Evolutionary conservation across 2,113 vertebrate genomes (phyloP).

Genomic region (Scopus umbretta): DNA sequence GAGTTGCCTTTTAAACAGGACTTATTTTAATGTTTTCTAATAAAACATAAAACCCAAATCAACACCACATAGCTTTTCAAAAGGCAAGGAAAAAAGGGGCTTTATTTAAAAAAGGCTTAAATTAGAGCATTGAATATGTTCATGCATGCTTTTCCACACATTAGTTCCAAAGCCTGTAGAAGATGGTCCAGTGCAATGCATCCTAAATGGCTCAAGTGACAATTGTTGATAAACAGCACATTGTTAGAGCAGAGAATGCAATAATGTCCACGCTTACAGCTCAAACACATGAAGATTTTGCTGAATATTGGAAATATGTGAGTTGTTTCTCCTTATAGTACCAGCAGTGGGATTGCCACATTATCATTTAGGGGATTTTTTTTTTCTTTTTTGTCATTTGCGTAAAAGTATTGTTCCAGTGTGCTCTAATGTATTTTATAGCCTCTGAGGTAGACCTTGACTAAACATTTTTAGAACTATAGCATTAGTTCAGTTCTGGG

Average conservation of each 20-base stretch:
- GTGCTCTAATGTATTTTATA: neutral
- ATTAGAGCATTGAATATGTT: neutral
- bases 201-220: neutral
- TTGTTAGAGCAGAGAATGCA: neutral
- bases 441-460: neutral
- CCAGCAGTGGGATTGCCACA: neutral
- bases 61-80: neutral
- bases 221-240: neutral
- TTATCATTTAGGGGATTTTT: neutral
- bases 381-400: neutral
- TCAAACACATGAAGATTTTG: neutral
- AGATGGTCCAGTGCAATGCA: fast-evolving
- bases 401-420: neutral
- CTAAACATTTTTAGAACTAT: neutral
- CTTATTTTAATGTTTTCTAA: neutral
- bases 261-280: too few relatives aligned
- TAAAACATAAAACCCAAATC: neutral
- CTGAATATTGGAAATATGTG: neutral
- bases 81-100: fast-evolving
- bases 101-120: neutral
- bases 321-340: neutral
- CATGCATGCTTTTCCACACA: fast-evolving
- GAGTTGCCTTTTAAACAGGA: neutral
- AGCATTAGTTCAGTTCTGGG: neutral
- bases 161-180: neutral